These are phyloP conservation scores for Lycia hirtaria DNA, from an alignment of 2,888 invertebrate genomes.

Conservation along the genomic window DNA sequence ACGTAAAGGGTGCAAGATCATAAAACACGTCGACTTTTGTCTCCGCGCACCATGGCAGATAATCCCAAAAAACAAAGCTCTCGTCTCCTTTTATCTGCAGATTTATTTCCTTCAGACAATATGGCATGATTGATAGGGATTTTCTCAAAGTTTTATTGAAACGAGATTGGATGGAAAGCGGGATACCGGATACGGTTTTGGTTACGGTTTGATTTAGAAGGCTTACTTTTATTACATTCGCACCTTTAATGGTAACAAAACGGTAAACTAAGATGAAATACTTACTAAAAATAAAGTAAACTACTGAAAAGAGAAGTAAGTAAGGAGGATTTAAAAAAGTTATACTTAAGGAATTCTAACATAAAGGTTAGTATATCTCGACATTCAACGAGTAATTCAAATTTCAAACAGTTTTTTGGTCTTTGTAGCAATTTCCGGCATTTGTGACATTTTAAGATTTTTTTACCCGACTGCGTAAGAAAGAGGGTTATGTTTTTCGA, in stretches of 20 bases:
- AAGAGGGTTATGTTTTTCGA: too few species aligned
- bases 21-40: conserved; percentile 19
- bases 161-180: conserved; percentile 33
- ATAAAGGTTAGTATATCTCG: too few species aligned
- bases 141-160: conserved; percentile 43
- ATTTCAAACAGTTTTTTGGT: too few species aligned
- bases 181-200: conserved; percentile 23
- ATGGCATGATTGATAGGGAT: conserved; percentile 43
- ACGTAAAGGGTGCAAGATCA: conserved; percentile 10
- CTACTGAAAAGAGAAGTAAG: too few species aligned
- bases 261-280: too few species aligned
- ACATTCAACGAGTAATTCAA: too few species aligned
- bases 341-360: too few species aligned
- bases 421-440: too few species aligned
- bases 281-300: not conserved
- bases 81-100: conserved; percentile 39
- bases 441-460: too few species aligned
- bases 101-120: conserved; percentile 42
- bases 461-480: too few species aligned
- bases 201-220: conserved; percentile 28
- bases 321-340: too few species aligned
- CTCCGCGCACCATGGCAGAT: conserved; percentile 25
- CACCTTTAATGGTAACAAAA: conserved; percentile 1
- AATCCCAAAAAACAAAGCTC: conserved; percentile 46
- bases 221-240: conserved; percentile 23